Base-by-base conservation (phyloP, 2,888 invertebrate species). In the Parnassius glacialis region DNA sequence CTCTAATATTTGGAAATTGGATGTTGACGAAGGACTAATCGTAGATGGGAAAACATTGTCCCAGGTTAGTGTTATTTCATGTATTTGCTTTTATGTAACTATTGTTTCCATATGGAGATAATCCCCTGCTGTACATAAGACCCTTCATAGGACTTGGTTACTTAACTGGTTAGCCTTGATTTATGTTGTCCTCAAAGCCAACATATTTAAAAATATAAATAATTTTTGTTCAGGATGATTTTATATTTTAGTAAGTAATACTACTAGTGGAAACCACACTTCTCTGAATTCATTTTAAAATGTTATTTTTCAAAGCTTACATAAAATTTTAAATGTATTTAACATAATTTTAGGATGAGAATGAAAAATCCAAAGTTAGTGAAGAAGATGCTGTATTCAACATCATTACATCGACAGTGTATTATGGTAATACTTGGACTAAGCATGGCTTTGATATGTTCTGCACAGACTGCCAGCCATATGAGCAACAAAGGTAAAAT, bases 1-100 rank as follows among this genome's bases (percentile, higher is more conserved):
- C 16, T 96, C 96, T 59, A 95, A 94, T 73, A 92, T 96, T 79
- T 97, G 97, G 97, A 95, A 95, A 87, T 87, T 97, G 65, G 96
- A 95, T 81, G 89, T 93, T 57, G 95, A 96, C 74, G 95, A 94
- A 79, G 95, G 95, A 59, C 94, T 95, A 87, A 95, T 96, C 64
- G 93, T 95, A 64, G 95, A 95, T 75, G 94, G 93, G 54, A 93
- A 85, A 72, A 92, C 90, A 66, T 85, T 93, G 75, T 83, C 92
- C 65, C 92, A 93, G 84, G 92, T 93, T 70, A 84, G 89, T 84
- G 64, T 74, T 51, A 70, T 71, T 70, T 74, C 64, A 68, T 70
- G 61, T 62, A 41, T 68, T 70, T 74, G 76, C 73, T 74, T 86
- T 86, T 85, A 85, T 83, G 80, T 85, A 84, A 87, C 79, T 82